phyloP scores from a whole-genome alignment of 2,888 invertebrate genomes.

The Rhagium mordax region DNA sequence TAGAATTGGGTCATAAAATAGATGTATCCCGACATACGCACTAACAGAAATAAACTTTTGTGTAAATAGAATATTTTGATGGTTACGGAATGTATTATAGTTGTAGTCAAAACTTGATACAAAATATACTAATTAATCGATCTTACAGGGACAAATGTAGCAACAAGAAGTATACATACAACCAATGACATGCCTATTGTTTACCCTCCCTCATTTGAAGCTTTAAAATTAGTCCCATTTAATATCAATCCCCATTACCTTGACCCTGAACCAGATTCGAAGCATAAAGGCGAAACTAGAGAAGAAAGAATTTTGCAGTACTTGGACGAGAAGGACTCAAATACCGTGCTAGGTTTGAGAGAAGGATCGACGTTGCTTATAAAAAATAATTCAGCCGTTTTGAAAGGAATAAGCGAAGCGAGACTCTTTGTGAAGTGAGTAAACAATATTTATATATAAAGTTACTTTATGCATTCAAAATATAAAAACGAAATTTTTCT shows the following conservation, averaged over 20 bases:
- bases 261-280: slow-evolving; percentile 75
- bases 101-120: too few species aligned
- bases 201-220: slow-evolving; percentile 83
- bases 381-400: slow-evolving; percentile 72
- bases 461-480: too few species aligned
- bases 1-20: too few species aligned
- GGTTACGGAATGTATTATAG: too few species aligned
- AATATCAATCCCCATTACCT: slow-evolving; percentile 91
- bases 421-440: slow-evolving; percentile 79
- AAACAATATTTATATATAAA: too few species aligned
- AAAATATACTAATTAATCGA: too few species aligned
- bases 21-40: too few species aligned
- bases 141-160: slow-evolving; percentile 83
- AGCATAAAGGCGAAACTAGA: slow-evolving; percentile 86
- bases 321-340: slow-evolving; percentile 74
- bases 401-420: slow-evolving; percentile 78
- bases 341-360: slow-evolving; percentile 79
- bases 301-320: slow-evolving; percentile 82
- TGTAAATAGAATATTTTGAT: too few species aligned
- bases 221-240: slow-evolving; percentile 82
- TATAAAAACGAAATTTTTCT: too few species aligned
- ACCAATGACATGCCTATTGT: slow-evolving; percentile 93
- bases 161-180: slow-evolving; percentile 84
- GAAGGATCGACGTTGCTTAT: slow-evolving; percentile 81
- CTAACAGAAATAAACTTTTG: too few species aligned